phyloP scores from a whole-genome alignment of 2,888 invertebrate genomes.

The Steinernema hermaphroditum region DNA sequence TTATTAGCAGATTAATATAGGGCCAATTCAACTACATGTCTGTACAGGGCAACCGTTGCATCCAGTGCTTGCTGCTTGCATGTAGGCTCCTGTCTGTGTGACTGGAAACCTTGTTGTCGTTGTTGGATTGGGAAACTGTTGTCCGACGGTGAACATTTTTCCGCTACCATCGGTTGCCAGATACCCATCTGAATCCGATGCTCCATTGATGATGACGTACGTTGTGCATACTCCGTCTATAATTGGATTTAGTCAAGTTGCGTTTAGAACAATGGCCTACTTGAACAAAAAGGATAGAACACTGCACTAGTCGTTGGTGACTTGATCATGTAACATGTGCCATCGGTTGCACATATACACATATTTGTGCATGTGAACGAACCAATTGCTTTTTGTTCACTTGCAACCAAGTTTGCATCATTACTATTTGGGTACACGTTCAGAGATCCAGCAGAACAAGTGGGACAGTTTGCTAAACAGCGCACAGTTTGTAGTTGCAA shows the following conservation, averaged over 20 bases:
- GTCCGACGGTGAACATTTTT: slow-evolving; percentile 16
- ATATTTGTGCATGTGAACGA: slow-evolving; percentile 18
- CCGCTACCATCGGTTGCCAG: background rate
- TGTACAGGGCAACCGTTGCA: slow-evolving; percentile 24
- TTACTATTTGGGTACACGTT: slow-evolving; percentile 13
- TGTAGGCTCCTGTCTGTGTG: background rate
- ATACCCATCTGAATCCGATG: background rate
- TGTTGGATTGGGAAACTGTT: slow-evolving; percentile 1
- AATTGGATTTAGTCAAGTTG: no score
- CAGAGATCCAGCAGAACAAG: background rate
- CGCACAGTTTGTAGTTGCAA: no score
- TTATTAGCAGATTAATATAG: background rate
- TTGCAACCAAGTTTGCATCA: background rate
- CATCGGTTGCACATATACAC: slow-evolving; percentile 15
- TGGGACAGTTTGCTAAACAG: slow-evolving; percentile 1
- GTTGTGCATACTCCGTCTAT: slow-evolving; percentile 10
- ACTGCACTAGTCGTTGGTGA: background rate
- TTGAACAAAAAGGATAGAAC: slow-evolving; percentile 11
- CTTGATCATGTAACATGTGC: slow-evolving; percentile 7
- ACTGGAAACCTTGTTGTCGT: slow-evolving; percentile 15
- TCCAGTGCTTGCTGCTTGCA: slow-evolving; percentile 14
- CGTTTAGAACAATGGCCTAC: background rate
- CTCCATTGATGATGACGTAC: slow-evolving; percentile 15
- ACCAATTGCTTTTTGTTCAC: slow-evolving; percentile 16
- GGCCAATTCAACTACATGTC: background rate